A percentile compares a stretch with the other conserved stretches of the same genome.
Evolutionary conservation across 2,797 vertebrate genomes (phyloP).

Genomic region (Florisuga fusca): DNA sequence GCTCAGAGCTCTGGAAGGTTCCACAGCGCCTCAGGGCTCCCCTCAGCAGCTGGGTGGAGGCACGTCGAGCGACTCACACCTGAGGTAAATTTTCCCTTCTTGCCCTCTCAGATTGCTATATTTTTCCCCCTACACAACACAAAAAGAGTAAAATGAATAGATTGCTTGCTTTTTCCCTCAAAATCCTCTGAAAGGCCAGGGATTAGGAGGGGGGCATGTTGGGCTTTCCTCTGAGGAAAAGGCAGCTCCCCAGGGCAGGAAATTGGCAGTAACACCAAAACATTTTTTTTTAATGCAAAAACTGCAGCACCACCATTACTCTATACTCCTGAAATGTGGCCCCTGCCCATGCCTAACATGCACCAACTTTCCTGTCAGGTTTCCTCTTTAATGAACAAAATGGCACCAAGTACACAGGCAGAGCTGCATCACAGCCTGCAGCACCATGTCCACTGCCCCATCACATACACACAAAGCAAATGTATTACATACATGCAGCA

Average conservation of each 20-base stretch:
- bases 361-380: neutral
- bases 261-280: neutral
- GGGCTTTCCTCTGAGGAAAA: neutral
- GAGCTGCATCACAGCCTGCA: accelerated
- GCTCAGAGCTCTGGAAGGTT: accelerated
- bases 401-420: too few relatives aligned
- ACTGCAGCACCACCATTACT: accelerated
- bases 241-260: neutral
- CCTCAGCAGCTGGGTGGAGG: neutral
- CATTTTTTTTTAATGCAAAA: neutral
- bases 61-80: neutral
- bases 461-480: accelerated
- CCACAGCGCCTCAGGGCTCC: neutral
- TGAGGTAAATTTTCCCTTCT: neutral
- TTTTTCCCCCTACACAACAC: too few relatives aligned
- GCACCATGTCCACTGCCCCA: neutral
- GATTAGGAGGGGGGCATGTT: neutral
- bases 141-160: neutral
- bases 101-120: neutral
- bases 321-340: neutral
- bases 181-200: neutral
- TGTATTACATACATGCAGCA: accelerated
- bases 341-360: accelerated
- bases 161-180: neutral
- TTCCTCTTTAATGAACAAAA: neutral